Evolutionary conservation across 2,113 vertebrate species (phyloP), one percentile per base, ranked within the genome.

Genomic region (Gasterosteus nipponicus): DNA sequence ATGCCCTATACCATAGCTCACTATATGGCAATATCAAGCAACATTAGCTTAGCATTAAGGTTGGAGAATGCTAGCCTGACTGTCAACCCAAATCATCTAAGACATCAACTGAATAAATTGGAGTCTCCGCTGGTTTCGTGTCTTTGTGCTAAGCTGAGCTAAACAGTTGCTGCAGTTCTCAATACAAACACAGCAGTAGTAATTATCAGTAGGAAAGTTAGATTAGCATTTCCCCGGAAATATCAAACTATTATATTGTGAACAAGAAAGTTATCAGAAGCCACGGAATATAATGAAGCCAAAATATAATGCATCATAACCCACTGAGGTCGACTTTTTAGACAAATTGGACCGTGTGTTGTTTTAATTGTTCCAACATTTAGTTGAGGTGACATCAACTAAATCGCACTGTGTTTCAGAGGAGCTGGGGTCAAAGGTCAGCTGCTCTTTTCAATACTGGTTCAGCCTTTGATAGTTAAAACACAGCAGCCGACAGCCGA

Each of bases 401-500:
- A 46, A 42, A 39, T 70, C 53, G 69, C 44, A 71, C 56, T 57
- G 61, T 59, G 60, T 65, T 72, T 59, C 39, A 49, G 57, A 74
- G 69, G 53, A 83, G 60, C 72, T 64, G 58, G 38, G 7, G 41
- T 62, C 49, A 85, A 59, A 63, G 62, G 16, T 68, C 72, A 77
- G 44, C 44, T 46, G 58, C 46, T 61, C 12, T 46, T 79, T 53
- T 73, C 62, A 31, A 46, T 56, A 19, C 56, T 15, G 44, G 9
- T 26, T 47, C 31, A 38, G 46, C 39, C 42, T 35, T 12, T 22
- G 29, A 71, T 5, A 39, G 51, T 73, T 77, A 51, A 76, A 74
- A 76, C 57, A 57, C 69, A 81, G 46, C 56, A 62, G 47, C 51
- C 39, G 57, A 57, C 51, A 49, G 46, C n/a, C 41, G 29, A 47